Evolutionary conservation across 2,888 invertebrate genomes (phyloP).

Genomic region (Melinaea menophilus): DNA sequence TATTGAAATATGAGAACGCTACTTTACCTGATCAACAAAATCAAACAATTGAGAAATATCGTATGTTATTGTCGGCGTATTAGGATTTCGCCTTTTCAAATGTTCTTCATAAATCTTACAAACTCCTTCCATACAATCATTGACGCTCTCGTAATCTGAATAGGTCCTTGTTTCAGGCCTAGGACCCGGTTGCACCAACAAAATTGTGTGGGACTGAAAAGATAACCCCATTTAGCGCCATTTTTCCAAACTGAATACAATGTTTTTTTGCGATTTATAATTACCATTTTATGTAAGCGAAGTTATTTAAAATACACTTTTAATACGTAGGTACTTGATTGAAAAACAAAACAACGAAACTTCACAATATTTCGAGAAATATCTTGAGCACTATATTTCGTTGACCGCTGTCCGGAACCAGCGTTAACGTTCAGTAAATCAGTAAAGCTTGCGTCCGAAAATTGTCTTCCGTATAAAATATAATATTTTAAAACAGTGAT

Average conservation of each 20-base stretch:
- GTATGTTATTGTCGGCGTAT: conserved; percentile 97
- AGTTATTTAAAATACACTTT: neutral
- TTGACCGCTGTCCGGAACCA: conserved; percentile 9
- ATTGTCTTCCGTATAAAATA: neutral
- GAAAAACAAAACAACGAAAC: conserved; percentile 7
- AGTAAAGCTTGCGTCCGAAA: conserved; percentile 16
- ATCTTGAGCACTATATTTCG: conserved; percentile 13
- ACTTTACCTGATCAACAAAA: conserved; percentile 92
- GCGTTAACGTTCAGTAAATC: neutral
- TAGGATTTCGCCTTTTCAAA: conserved; percentile 95
- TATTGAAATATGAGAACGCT: neutral
- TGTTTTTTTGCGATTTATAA: conserved; percentile 40
- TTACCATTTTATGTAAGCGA: conserved; percentile 45
- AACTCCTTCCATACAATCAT: conserved; percentile 98
- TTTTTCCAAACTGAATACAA: conserved; percentile 41
- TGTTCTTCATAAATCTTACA: conserved; percentile 99
- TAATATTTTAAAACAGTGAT: neutral
- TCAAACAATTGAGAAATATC: conserved; percentile 99
- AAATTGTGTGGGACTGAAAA: conserved; percentile 94
- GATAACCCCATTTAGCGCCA: conserved; percentile 59
- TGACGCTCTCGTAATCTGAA: conserved; percentile 98
- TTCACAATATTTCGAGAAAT: conserved; percentile 22
- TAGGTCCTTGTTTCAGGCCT: conserved; percentile 98
- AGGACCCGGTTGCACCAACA: conserved; percentile 94
- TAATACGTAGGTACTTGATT: neutral